A percentile compares a stretch with the other conserved stretches of the same genome.
phyloP scores from a whole-genome alignment of 2,797 vertebrate genomes.

The Schizopygopsis malacanthus region DNA sequence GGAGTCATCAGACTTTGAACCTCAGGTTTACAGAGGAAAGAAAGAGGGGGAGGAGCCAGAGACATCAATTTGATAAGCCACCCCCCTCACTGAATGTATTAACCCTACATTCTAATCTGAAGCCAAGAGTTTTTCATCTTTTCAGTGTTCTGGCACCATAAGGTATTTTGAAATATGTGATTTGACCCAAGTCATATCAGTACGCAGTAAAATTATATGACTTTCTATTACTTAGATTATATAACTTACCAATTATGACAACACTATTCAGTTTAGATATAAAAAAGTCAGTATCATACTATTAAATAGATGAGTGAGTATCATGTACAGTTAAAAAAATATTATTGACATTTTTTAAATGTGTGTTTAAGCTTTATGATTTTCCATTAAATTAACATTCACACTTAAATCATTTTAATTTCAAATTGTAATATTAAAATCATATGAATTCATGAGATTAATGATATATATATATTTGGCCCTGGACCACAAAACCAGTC shows the following conservation, averaged over 20 bases:
- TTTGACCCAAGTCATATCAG: background rate
- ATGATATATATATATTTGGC: background rate
- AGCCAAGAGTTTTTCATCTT: background rate
- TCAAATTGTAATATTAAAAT: background rate
- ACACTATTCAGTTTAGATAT: background rate
- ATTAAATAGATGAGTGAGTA: background rate
- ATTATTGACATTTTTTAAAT: background rate
- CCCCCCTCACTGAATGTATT: background rate
- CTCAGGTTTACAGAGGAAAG: background rate
- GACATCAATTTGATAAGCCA: background rate
- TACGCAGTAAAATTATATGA: background rate
- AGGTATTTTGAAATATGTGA: background rate
- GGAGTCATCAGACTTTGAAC: constrained; percentile 41
- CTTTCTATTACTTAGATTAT: too few relatives aligned
- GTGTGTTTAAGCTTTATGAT: background rate
- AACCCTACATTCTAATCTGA: background rate
- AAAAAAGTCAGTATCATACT: background rate
- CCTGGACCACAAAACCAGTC: background rate
- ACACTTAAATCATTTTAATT: background rate
- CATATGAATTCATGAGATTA: background rate
- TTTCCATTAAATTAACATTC: background rate
- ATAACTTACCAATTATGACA: background rate
- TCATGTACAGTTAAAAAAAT: background rate
- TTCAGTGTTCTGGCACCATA: background rate
- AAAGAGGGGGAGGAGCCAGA: background rate